phyloP scores from a whole-genome alignment of 1,140 invertebrate species.

The Drosophila pallidifrons region DNA sequence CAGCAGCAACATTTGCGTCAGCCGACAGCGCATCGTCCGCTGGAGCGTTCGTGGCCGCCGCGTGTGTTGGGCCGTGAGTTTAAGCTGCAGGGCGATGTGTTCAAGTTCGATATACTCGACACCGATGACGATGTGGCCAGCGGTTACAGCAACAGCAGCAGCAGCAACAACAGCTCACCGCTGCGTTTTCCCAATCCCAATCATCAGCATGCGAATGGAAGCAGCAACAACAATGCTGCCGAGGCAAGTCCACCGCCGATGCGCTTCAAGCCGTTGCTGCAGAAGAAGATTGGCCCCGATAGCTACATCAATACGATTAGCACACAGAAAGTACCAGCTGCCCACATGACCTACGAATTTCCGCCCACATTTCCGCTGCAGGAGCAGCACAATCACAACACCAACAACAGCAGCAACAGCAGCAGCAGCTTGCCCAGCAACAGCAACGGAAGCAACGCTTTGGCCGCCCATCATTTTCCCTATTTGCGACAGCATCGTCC shows the following conservation, averaged over 20 bases:
- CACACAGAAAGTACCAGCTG: slow-evolving; percentile 86
- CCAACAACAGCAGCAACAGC: slow-evolving; percentile 18
- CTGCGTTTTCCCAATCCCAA: slow-evolving; percentile 21
- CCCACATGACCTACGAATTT: slow-evolving; percentile 86
- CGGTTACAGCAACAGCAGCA: slow-evolving; percentile 46
- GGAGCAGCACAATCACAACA: slow-evolving; percentile 60
- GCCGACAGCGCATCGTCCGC: slow-evolving; percentile 86
- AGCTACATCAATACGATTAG: slow-evolving; percentile 89
- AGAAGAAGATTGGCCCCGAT: slow-evolving; percentile 88
- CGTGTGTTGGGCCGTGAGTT: slow-evolving; percentile 67
- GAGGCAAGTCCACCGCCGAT: slow-evolving; percentile 75
- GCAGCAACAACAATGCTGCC: slow-evolving; percentile 16
- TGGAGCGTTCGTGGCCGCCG: slow-evolving; percentile 87
- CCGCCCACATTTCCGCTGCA: slow-evolving; percentile 82
- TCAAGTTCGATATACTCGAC: slow-evolving; percentile 90
- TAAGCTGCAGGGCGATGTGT: slow-evolving; percentile 88
- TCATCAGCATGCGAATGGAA: too few species aligned
- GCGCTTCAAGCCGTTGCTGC: slow-evolving; percentile 86
- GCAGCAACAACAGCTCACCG: slow-evolving; percentile 69
- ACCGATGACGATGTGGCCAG: slow-evolving; percentile 85
- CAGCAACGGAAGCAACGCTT: slow-evolving; percentile 28
- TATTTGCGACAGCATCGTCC: slow-evolving; percentile 83
- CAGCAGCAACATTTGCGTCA: slow-evolving; percentile 72
- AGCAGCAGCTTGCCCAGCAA: background rate
- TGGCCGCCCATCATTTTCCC: slow-evolving; percentile 58